Evolutionary conservation across 2,888 invertebrate genomes (phyloP), one percentile per base, ranked within the genome.

Genomic region (Drosophila mercatorum): DNA sequence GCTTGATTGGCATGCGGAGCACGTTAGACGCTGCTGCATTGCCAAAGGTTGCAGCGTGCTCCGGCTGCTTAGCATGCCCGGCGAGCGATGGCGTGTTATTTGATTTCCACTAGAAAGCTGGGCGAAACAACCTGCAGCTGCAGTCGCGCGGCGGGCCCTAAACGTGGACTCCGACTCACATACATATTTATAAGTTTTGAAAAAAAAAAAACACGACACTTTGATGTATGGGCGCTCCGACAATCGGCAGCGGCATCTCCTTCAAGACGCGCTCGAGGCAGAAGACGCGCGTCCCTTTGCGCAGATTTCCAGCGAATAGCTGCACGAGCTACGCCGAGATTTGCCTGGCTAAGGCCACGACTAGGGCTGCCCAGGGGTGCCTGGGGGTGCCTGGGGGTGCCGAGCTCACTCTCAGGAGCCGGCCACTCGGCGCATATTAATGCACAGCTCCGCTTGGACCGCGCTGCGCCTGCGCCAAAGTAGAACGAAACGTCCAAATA

Each of bases 401-500:
- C 8, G 28, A 26, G 34, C 5, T 11, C 46, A 17, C 53, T 52
- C 34, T 34, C 22, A 38, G 64, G 57, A 71, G 57, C 40, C 62
- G 51, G 11, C 46, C 53, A 68, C 12, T 46, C 43, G 44, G 1
- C 26, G 78, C 78, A 78, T 78, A 68, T 75, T 57, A 72, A 78
- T 78, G 59, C 72, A 44, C 22, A 43, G 22, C 22, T 22, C 22
- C 43, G 26, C 47, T 31, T 12, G 52, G 14, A 8, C 51, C 61
- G 53, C 58, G 63, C 70, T 70, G 70, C 62, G 75, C 63, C 75
- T 76, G 65, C 59, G 68, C 69, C 78, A 77, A 88, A 78, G 82
- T 88, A 82, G 87, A 88, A 88, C 89, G 84, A 89, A 74, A 80
- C 78, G 86, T 88, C 86, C 74, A 88, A 88, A 88, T 81, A 86